Conservation (phyloP, 2,113 vertebrate genomes). For the Ailuropoda melanoleuca region DNA sequence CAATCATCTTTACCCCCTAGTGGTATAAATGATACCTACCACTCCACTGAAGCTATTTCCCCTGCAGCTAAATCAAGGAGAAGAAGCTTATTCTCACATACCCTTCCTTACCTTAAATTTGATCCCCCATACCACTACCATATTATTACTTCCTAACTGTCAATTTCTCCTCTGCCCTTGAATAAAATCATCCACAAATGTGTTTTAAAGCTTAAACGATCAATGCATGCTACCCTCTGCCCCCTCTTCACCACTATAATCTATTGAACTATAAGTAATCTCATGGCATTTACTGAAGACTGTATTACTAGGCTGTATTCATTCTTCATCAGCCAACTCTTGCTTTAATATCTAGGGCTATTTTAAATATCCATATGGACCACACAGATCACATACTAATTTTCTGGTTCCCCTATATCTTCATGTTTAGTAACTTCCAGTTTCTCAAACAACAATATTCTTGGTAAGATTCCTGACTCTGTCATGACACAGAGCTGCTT, state of each 20-base stretch:
- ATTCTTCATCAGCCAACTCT: not conserved
- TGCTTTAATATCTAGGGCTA: not conserved
- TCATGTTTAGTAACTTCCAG: not conserved
- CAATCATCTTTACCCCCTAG: not conserved
- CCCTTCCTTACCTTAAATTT: not conserved
- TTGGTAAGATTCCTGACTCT: not conserved
- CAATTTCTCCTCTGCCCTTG: not conserved
- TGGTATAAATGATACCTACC: not conserved
- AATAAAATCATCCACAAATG: not conserved
- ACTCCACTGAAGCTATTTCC: not conserved
- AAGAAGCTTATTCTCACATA: not conserved
- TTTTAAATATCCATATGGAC: not conserved
- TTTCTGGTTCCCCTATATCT: not conserved
- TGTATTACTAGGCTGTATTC: no score
- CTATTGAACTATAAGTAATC: not conserved
- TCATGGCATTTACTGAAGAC: not conserved
- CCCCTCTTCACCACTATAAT: not conserved
- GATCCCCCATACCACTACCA: not conserved
- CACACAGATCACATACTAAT: not conserved
- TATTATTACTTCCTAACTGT: not conserved
- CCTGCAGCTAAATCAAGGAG: not conserved
- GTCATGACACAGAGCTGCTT: not conserved
- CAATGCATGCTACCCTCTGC: not conserved
- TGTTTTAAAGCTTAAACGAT: not conserved
- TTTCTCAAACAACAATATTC: not conserved